Base-by-base conservation (phyloP, 2,113 vertebrate species). In the Cynoglossus semilaevis region DNA sequence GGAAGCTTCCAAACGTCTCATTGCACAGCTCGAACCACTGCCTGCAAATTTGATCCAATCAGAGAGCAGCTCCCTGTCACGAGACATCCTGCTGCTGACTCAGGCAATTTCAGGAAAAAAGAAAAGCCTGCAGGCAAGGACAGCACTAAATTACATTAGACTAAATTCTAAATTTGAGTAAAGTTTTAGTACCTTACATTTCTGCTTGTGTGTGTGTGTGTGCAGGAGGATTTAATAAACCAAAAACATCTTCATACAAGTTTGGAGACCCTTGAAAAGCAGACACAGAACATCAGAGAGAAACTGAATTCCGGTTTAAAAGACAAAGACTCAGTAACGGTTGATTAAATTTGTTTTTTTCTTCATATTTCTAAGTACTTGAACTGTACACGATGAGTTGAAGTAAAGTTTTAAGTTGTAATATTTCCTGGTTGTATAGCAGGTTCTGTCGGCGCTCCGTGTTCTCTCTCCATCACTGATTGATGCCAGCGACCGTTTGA, bases 71-170 rank as follows among this genome's bases (percentile, higher is more conserved):
- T 59, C 90, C 37, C 77, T 89, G 1, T 91, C 92, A 10, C 89
- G 89, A 56, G 90, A 89, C 47, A 68, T 91, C 47, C 64, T 83
- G 29, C 87, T 87, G 67, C 78, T 97, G 81, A 90, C 89, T 54
- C 85, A 88, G 73, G 85, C 82, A n/a, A 55, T 93, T 37, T 85
- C 84, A 49, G 72, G 55, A 37, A 93, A 88, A 74, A 73, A 79
- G 50, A 79, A 73, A 41, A 87, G 90, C 50, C 77, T 94, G 51
- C 83, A 93, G 94, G 96, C 97, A 68, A 76, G 63, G 16, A 18
- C 35, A 34, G 15, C 2, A n/a, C n/a, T n/a, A n/a, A n/a, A n/a
- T n/a, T n/a, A n/a, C n/a, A n/a, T n/a, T n/a, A n/a, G n/a, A n/a
- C n/a, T n/a, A n/a, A n/a, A n/a, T n/a, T n/a, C n/a, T n/a, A n/a